Evolutionary conservation across 2,888 invertebrate species (phyloP), one percentile per base, ranked within the genome.

Genomic region (Drosophila formosana): DNA sequence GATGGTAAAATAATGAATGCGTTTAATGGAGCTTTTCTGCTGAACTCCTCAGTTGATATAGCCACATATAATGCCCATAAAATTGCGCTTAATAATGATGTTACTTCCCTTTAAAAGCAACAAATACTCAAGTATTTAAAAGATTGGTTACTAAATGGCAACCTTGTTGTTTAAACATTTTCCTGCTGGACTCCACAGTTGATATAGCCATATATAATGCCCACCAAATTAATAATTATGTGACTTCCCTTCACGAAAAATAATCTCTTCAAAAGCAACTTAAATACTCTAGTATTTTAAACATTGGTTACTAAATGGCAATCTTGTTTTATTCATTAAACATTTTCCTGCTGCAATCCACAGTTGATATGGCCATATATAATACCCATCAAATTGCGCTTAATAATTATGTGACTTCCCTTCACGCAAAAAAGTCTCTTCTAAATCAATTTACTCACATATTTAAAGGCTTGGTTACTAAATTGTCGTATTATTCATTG

Each of bases 1-100:
- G 23, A 45, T 55, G 55, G 5, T 32, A 32, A 45, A 55, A 55
- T 55, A 23, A 32, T n/a, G 7, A 18, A 49, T 47, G 28, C 13
- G 30, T 26, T 46, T 46, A 46, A 28, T 7, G 7, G 3, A 13
- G 6, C 28, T 25, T 18, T 49, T 4, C 4, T 32, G 32, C 6
- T 32, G 4, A 30, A 5, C n/a, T 0, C n/a, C 37, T 11, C 4
- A 37, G n/a, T 37, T 30, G 7, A 30, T 7, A 30, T 30, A 30
- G 30, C 6, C 30, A 30, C 11, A 34, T 34, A 7, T 18, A 13
- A 41, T 41, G 3, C 7, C 39, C 39, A 41, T 4, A 4, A 37
- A 4, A 37, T 37, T 5, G 4, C n/a, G 37, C 5, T 4, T 37
- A n/a, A 37, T 37, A 37, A 18, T 18, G 13, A 41, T 7, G 6